Base-by-base conservation (phyloP, 2,888 invertebrate genomes). In the Lamellibrachia satsuma region DNA sequence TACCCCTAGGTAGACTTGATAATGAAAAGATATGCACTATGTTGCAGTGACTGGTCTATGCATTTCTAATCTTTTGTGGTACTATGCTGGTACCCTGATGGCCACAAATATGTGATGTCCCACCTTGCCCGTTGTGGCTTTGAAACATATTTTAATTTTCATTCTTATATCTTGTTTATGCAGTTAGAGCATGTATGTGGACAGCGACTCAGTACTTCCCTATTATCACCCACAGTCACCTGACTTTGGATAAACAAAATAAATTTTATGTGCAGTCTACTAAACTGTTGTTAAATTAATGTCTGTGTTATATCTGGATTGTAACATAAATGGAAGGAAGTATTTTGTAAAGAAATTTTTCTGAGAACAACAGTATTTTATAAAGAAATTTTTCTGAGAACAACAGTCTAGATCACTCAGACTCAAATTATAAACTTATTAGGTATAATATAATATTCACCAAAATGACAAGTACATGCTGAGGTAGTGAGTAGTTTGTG, bases 221-320 rank as follows among this genome's bases (percentile, higher is more conserved):
- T 75, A 75, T 75, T 75, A 75, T 75, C 75, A 75, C 75, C 75
- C 75, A 75, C 75, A 15, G 22, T 75, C 75, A 75, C 75, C 75
- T 15, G 75, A 75, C 75, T 22, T 75, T 75, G 15, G 6, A 22
- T 75, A 75, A 15, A 15, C 75, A 75, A 75, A 75, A 4, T 75
- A 22, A 15, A 75, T 2, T 22, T 75, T 75, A 15, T 15, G 75
- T 75, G 75, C 15, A 75, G 22, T 75, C 75, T 15, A 75, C 11
- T 3, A 75, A 11, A 15, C 15, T 3, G 3, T 15, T 60, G 60
- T 60, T 11, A 60, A 75, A 75, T 22, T 15, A 6, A 75, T 75
- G 15, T 15, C 2, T 75, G 11, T 75, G 3, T 15, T 75, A 6
- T 75, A 75, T 6, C 75, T 75, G 15, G 75, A 75, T 11, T 15